Conservation (phyloP, 2,888 invertebrate genomes). For the Meliscaeva auricollis region DNA sequence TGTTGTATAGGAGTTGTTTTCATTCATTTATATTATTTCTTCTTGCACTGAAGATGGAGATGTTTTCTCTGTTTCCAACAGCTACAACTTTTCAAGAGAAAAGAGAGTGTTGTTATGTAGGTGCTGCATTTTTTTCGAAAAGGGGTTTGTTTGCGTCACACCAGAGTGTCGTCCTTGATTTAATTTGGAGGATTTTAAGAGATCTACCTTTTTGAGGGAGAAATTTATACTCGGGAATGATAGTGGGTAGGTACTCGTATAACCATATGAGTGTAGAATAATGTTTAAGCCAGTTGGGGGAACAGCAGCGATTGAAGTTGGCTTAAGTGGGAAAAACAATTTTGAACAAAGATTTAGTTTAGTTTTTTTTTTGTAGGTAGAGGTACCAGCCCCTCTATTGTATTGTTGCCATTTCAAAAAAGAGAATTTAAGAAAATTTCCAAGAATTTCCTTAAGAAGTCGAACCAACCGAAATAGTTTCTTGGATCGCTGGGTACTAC, state of each 20-base stretch:
- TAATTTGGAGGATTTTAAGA: conserved; percentile 71
- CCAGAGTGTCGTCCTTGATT: conserved; percentile 71
- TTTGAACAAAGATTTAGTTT: background rate
- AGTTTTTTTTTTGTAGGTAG: background rate
- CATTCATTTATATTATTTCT: conserved; percentile 2
- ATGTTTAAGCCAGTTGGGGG: background rate
- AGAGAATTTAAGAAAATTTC: conserved; percentile 12
- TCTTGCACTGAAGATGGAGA: conserved; percentile 2
- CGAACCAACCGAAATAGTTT: background rate
- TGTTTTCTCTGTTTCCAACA: conserved; percentile 59
- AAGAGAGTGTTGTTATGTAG: conserved; percentile 23
- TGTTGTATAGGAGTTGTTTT: conserved; percentile 38
- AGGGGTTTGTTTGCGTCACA: conserved; percentile 45
- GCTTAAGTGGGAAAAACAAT: conserved; percentile 29
- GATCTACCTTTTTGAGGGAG: conserved; percentile 28
- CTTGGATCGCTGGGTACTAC: background rate
- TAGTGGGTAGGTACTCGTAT: too few species aligned
- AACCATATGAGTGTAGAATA: background rate
- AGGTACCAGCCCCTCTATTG: too few species aligned
- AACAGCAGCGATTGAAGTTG: background rate
- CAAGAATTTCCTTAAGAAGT: background rate
- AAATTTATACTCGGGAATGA: background rate
- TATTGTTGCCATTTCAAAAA: background rate
- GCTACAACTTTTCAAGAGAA: conserved; percentile 12
- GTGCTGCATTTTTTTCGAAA: conserved; percentile 20